phyloP scores from a whole-genome alignment of 2,888 invertebrate species.

The Brenthis ino region DNA sequence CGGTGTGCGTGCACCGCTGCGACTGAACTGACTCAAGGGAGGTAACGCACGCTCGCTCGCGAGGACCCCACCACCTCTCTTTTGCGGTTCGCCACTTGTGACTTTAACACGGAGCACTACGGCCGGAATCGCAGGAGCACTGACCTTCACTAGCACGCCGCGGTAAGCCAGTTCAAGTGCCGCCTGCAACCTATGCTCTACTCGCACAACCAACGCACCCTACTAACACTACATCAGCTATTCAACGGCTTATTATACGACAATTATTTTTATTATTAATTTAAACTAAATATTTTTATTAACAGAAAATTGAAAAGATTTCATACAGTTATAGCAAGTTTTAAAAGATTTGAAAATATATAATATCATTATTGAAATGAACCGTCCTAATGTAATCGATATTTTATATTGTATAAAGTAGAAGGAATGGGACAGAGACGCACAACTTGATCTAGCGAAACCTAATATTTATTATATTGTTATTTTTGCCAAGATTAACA shows the following conservation, averaged over 20 bases:
- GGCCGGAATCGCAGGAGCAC: constrained; percentile 75
- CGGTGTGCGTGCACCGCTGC: constrained; percentile 82
- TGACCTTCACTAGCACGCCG: constrained; percentile 67
- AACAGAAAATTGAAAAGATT: too few species aligned
- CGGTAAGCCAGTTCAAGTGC: constrained; percentile 52
- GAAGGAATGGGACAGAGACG: too few species aligned
- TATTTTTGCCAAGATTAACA: too few species aligned
- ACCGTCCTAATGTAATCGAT: too few species aligned
- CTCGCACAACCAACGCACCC: constrained; percentile 47
- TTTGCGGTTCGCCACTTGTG: constrained; percentile 66
- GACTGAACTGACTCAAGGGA: constrained; percentile 71
- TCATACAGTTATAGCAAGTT: not conserved
- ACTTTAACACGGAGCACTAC: constrained; percentile 74
- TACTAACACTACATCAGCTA: constrained; percentile 17
- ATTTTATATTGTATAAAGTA: too few species aligned
- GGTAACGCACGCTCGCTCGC: constrained; percentile 59
- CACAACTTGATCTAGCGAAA: too few species aligned
- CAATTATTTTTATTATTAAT: not conserved
- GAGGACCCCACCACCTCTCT: constrained; percentile 78
- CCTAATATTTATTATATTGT: too few species aligned
- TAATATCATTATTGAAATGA: constrained; percentile 17
- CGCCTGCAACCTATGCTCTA: constrained; percentile 57
- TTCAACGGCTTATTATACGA: not conserved
- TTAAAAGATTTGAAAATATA: constrained; percentile 31
- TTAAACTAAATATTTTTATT: not conserved